phyloP scores from a whole-genome alignment of 2,888 invertebrate species.

The Pachliopta kotzebuea region DNA sequence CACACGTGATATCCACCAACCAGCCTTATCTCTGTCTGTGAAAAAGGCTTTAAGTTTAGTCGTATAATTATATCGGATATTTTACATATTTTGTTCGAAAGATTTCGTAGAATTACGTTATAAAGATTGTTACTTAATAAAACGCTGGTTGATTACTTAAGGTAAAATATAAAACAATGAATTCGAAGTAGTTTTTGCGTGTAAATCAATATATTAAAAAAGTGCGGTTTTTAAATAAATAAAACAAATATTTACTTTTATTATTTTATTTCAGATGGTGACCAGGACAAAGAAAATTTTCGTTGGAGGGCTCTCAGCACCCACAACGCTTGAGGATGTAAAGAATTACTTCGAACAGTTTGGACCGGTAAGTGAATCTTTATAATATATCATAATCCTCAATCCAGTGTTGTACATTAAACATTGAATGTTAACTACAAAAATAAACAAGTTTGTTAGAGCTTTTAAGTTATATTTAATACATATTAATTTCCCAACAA shows the following conservation, averaged over 20 bases:
- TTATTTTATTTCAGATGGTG: constrained; percentile 92
- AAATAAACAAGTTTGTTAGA: too few relatives aligned
- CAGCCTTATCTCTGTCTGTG: too few relatives aligned
- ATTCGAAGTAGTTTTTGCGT: not conserved
- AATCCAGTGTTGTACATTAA: not conserved
- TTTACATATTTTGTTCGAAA: too few relatives aligned
- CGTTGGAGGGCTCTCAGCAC: constrained; percentile 99
- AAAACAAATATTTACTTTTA: not conserved
- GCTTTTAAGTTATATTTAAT: too few relatives aligned
- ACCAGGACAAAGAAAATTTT: constrained; percentile 99
- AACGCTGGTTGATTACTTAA: too few relatives aligned
- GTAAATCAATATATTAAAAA: not conserved
- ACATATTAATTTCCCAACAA: too few relatives aligned
- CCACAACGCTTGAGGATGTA: constrained; percentile 99
- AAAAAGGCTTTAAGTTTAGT: too few relatives aligned
- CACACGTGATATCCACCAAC: too few relatives aligned
- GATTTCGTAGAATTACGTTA: too few relatives aligned
- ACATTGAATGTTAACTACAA: not conserved
- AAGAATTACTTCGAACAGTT: constrained; percentile 99
- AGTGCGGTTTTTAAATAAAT: not conserved
- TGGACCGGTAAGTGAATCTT: constrained; percentile 93
- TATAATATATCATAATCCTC: not conserved
- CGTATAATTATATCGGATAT: too few relatives aligned
- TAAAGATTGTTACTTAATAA: too few relatives aligned
- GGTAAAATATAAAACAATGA: too few relatives aligned